Evolutionary conservation across 2,797 vertebrate species (phyloP).

Genomic region (Oreortyx pictus): DNA sequence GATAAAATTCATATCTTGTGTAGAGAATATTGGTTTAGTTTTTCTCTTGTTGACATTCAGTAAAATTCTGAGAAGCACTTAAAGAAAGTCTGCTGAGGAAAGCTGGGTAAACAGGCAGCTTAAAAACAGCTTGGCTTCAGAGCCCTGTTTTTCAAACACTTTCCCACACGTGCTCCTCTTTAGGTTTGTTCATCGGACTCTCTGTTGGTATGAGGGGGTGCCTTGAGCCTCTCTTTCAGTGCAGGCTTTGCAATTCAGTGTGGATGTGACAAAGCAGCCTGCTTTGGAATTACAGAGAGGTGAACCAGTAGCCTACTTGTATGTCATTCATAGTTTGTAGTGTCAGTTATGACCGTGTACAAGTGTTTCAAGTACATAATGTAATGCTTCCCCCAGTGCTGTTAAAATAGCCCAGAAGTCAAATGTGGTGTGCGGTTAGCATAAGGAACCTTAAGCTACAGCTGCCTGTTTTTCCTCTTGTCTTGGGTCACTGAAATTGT

Average conservation of each 20-base stretch:
- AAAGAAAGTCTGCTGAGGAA: background rate
- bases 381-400: background rate
- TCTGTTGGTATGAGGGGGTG: background rate
- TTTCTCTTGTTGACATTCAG: background rate
- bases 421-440: background rate
- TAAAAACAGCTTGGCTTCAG: background rate
- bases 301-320: background rate
- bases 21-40: background rate
- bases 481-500: background rate
- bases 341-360: background rate
- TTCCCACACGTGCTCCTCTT: background rate
- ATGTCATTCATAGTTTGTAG: background rate
- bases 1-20: background rate
- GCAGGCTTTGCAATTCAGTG: background rate
- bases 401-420: background rate
- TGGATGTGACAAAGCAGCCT: background rate
- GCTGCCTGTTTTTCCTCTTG: background rate
- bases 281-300: background rate
- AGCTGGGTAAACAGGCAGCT: background rate
- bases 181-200: background rate
- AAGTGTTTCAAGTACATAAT: background rate
- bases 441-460: background rate
- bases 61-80: background rate
- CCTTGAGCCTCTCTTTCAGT: background rate
- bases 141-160: background rate